Evolutionary conservation across 2,888 invertebrate species (phyloP).

Genomic region (Lepidochitona cinerea): DNA sequence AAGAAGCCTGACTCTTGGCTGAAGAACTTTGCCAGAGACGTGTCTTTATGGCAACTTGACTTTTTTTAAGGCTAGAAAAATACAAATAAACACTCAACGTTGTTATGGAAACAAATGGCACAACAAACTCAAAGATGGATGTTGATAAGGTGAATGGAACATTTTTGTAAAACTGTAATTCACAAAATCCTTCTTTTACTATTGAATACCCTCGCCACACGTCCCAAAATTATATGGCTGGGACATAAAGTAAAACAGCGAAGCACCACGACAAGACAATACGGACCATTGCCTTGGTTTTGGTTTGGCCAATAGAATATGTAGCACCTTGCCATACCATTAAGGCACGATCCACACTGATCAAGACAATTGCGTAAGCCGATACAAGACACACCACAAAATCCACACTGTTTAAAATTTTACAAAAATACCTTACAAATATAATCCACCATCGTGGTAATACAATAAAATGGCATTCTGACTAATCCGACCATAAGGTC

Average conservation of each 20-base stretch:
- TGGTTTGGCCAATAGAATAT: neutral
- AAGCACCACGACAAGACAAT: neutral
- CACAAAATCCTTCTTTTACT: neutral
- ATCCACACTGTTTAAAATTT: neutral
- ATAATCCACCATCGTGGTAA: slow-evolving; percentile 1
- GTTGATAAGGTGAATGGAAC: neutral
- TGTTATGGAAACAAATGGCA: neutral
- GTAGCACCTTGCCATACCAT: slow-evolving; percentile 4
- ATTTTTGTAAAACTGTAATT: neutral
- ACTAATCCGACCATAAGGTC: neutral
- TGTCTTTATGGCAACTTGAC: neutral
- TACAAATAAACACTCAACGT: neutral
- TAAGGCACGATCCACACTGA: neutral
- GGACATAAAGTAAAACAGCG: neutral
- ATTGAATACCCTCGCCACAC: neutral
- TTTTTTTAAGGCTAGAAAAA: neutral
- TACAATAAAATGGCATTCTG: neutral
- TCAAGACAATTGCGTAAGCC: neutral
- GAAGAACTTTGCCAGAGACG: neutral
- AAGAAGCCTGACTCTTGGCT: neutral
- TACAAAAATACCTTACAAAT: neutral
- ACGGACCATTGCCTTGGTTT: neutral
- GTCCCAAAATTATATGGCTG: neutral
- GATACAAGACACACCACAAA: neutral
- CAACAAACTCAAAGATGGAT: neutral